These are phyloP conservation scores for Lycia hirtaria DNA, from an alignment of 2,888 invertebrate species.

Conservation along the genomic window DNA sequence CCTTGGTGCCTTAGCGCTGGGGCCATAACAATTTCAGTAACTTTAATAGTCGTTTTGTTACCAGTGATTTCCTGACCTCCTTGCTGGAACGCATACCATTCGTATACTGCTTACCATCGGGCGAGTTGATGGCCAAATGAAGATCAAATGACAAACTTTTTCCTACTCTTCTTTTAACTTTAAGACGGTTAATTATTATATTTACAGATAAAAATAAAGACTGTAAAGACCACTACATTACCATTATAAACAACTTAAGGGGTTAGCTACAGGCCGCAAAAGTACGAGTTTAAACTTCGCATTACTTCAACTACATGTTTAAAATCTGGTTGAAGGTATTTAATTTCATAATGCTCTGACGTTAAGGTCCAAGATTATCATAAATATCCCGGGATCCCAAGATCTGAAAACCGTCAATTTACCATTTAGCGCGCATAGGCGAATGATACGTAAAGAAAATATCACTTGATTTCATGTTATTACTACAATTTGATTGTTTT, in stretches of 20 bases:
- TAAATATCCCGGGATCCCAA: constrained; percentile 56
- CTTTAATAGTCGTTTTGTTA: too few species aligned
- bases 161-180: not conserved
- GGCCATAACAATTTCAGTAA: too few species aligned
- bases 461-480: constrained; percentile 74
- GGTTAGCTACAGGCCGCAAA: constrained; percentile 52
- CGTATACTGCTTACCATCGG: too few species aligned
- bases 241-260: constrained; percentile 29
- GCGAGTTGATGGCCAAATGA: too few species aligned
- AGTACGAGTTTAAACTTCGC: constrained; percentile 39
- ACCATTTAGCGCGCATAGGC: constrained; percentile 76
- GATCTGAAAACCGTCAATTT: constrained; percentile 74
- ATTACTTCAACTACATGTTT: constrained; percentile 33
- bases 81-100: too few species aligned
- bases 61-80: too few species aligned
- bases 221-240: constrained; percentile 8
- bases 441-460: constrained; percentile 72
- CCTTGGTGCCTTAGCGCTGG: too few species aligned
- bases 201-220: not conserved
- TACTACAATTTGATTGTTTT: constrained; percentile 54
- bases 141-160: not conserved
- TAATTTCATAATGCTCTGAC: constrained; percentile 46
- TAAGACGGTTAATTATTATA: not conserved
- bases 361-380: constrained; percentile 48
- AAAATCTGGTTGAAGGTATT: constrained; percentile 34